Conservation (phyloP, 2,113 vertebrate species). For the Thunnus thynnus region DNA sequence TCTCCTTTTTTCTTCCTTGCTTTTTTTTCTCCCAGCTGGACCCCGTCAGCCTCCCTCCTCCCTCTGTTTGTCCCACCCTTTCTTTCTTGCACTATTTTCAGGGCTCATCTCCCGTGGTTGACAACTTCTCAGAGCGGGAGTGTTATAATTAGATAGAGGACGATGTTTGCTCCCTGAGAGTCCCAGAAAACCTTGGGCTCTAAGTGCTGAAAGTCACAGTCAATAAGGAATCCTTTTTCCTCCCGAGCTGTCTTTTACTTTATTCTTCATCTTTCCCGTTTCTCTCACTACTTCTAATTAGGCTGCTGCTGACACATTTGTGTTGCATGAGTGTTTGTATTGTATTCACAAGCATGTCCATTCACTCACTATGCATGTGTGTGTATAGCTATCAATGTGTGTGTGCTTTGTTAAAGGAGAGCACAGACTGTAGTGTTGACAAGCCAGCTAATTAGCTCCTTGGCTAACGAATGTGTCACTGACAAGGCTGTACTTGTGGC, state of each 20-base stretch:
- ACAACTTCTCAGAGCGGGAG: conserved; percentile 42
- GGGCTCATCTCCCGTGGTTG: conserved; percentile 32
- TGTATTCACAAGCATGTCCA: conserved; percentile 30
- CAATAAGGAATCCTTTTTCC: conserved; percentile 26
- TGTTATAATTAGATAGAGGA: conserved; percentile 63
- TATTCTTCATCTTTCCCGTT: conserved; percentile 13
- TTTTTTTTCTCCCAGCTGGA: background rate
- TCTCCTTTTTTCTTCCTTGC: background rate
- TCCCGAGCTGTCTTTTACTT: conserved; percentile 26
- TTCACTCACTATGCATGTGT: background rate
- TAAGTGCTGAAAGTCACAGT: conserved; percentile 51
- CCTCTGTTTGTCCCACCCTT: background rate
- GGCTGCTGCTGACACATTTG: conserved; percentile 37
- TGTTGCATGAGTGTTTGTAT: conserved; percentile 20
- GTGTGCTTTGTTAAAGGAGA: conserved; percentile 26
- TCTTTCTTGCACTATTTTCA: conserved; percentile 21
- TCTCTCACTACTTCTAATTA: conserved; percentile 56
- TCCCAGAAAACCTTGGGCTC: conserved; percentile 25
- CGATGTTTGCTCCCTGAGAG: conserved; percentile 23
- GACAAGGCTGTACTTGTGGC: conserved; percentile 18
- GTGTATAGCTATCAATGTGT: background rate
- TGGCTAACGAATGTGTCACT: conserved; percentile 38
- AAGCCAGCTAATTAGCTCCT: conserved; percentile 64
- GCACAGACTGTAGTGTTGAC: conserved; percentile 46
- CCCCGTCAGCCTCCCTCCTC: background rate